A percentile compares a stretch with the other conserved stretches of the same genome.
These are phyloP conservation scores for Remorina albescens DNA, from an alignment of 2,797 vertebrate genomes.

Conservation along the genomic window DNA sequence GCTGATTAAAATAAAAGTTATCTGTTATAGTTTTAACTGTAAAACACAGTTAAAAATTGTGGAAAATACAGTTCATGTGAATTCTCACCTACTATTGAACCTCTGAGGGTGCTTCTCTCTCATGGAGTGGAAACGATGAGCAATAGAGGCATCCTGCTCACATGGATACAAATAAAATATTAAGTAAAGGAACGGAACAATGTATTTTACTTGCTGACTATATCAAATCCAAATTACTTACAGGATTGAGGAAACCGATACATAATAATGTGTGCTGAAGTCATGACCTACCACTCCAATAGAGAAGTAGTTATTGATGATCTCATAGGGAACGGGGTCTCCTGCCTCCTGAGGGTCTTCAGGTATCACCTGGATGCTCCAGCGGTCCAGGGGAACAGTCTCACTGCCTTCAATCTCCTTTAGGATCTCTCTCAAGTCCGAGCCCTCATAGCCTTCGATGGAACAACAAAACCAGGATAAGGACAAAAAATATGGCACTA, in stretches of 20 bases:
- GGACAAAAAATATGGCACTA: background rate
- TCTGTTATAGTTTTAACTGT: background rate
- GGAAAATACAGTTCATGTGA: background rate
- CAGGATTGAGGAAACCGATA: background rate
- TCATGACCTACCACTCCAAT: constrained; percentile 91
- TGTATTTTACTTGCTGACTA: background rate
- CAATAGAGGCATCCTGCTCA: constrained; percentile 94
- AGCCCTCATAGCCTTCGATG: constrained; percentile 90
- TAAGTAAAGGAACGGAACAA: background rate
- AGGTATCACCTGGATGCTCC: constrained; percentile 90
- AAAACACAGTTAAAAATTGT: too few species aligned
- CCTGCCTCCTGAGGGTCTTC: constrained; percentile 85
- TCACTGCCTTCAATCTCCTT: constrained; percentile 88
- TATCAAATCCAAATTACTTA: background rate
- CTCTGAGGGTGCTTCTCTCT: constrained; percentile 94
- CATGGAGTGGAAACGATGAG: constrained; percentile 95
- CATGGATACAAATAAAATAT: constrained; percentile 19
- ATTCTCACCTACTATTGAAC: constrained; percentile 93
- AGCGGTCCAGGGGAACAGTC: constrained; percentile 89
- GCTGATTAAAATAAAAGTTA: background rate
- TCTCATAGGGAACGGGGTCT: constrained; percentile 93
- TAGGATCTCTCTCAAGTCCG: constrained; percentile 89
- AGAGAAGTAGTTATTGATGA: constrained; percentile 98
- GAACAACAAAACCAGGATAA: background rate
- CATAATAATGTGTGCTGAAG: background rate